phyloP scores from a whole-genome alignment of 2,888 invertebrate genomes.

The Amaurobius ferox region DNA sequence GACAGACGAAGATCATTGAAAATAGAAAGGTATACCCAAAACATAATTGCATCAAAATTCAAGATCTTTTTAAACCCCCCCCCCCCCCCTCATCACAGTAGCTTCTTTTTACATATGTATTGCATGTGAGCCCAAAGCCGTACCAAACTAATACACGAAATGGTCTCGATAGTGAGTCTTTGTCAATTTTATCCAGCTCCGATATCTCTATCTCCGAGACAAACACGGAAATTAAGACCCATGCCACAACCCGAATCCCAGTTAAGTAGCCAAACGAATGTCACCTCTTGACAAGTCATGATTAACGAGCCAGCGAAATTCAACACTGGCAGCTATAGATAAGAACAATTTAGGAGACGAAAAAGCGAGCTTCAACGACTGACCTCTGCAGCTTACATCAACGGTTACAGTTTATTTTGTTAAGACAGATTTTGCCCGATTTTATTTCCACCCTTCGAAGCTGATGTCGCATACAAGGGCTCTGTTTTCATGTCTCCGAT shows the following conservation, averaged over 20 bases:
- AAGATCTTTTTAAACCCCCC: too few species aligned
- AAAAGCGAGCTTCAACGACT: neutral
- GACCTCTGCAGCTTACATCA: neutral
- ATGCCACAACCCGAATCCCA: neutral
- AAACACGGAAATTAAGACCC: conserved; percentile 2
- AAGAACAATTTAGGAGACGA: conserved; percentile 10
- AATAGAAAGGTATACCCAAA: too few species aligned
- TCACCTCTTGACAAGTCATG: neutral
- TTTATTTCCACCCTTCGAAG: conserved; percentile 8
- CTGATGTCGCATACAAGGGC: neutral
- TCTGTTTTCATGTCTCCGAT: conserved; percentile 28
- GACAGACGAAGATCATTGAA: too few species aligned
- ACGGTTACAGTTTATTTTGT: conserved; percentile 16
- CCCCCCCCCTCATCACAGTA: too few species aligned
- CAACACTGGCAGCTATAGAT: conserved; percentile 13
- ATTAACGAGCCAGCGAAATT: conserved; percentile 13
- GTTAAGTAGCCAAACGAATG: neutral
- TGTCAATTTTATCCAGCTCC: too few species aligned
- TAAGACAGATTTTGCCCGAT: neutral
- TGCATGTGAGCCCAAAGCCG: too few species aligned
- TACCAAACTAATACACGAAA: too few species aligned
- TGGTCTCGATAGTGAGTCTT: too few species aligned
- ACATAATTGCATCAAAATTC: too few species aligned
- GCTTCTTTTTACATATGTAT: too few species aligned
- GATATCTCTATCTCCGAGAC: too few species aligned